Evolutionary conservation across 2,113 vertebrate genomes (phyloP), one percentile per base, ranked within the genome.

Genomic region (Lipotes vexillifer): DNA sequence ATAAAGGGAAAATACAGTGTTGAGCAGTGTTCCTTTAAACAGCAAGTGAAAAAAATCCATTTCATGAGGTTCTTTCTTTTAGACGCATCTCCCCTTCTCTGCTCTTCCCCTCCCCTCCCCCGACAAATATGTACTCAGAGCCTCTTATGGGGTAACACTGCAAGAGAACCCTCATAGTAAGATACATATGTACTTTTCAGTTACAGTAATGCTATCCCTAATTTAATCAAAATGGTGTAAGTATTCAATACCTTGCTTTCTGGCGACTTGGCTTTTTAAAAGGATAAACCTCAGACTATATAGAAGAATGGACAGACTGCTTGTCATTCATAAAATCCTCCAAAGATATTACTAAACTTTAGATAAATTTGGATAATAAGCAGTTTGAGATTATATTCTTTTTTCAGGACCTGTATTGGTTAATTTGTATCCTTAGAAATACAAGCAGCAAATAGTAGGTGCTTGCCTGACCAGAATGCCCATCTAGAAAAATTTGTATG

Each of bases 381-480:
- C 10, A 69, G 52, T 88, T 88, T 81, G 61, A 90, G 3, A 61
- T 69, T 80, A 25, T 55, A 20, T 52, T 92, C 6, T 66, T 63
- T 94, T 96, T 41, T 81, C 6, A 15, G 13, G 15, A 85, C 10
- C 1, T 96, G 25, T 84, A 36, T 61, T 93, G 12, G 52, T 66
- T 71, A 77, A 88, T 78, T 23, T 11, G 44, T 96, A 75, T 74
- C 17, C 52, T 91, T 87, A 74, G 63, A 96, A 96, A 81, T 88
- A 8, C 63, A 85, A 3, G 49, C 23, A 77, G 29, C 23, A 78
- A 29, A 68, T 90, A 25, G 12, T 69, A 89, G 15, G 41, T 92
- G 33, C 10, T 85, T 69, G 9, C 75, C 20, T 95, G n/a, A 89
- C 10, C 25, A 72, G 72, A 87, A 71, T 93, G 18, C 23, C 21